phyloP scores from a whole-genome alignment of 2,797 vertebrate species.

The Sorex maritimensis region DNA sequence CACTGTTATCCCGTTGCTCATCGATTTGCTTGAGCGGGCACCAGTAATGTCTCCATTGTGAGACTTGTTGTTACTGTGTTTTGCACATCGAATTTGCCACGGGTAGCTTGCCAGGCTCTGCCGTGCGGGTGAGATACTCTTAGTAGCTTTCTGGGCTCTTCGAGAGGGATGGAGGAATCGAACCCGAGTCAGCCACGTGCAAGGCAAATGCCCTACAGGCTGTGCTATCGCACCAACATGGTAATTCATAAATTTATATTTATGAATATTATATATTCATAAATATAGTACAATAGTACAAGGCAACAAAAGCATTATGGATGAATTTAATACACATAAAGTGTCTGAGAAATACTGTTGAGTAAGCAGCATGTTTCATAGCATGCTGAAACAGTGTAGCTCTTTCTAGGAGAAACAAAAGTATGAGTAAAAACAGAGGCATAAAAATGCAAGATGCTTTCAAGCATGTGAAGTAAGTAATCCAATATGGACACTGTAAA shows the following conservation, averaged over 20 bases:
- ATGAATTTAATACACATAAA: neutral
- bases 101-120: too few species aligned
- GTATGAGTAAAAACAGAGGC: neutral
- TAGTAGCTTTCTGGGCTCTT: too few species aligned
- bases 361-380: neutral
- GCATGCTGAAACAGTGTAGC: neutral
- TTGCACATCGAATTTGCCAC: too few species aligned
- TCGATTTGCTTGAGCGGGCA: too few species aligned
- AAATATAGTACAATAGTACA: neutral
- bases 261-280: neutral
- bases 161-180: too few species aligned
- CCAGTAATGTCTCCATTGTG: too few species aligned
- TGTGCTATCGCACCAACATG: neutral
- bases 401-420: neutral
- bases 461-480: neutral
- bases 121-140: too few species aligned
- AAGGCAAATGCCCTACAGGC: too few species aligned
- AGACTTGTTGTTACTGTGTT: too few species aligned
- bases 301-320: neutral
- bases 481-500: neutral
- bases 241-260: neutral
- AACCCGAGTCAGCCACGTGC: too few species aligned
- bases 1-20: too few species aligned
- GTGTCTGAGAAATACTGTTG: neutral
- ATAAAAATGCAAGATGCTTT: neutral